Conservation (phyloP, 2,113 vertebrate species). For the Ceyx cyanopectus region DNA sequence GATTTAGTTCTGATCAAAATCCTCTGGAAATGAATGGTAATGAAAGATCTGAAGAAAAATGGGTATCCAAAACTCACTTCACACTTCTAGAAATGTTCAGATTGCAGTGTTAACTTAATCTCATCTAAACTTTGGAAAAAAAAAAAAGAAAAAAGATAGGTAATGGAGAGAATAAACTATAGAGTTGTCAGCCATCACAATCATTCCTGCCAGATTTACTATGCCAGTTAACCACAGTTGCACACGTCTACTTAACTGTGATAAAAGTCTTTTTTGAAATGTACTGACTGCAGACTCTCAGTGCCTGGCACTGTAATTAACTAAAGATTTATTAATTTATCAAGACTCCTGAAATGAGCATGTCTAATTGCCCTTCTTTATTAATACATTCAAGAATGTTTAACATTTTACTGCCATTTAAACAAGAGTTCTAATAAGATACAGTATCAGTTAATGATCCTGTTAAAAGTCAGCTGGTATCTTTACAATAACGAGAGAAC, state of each 20-base stretch:
- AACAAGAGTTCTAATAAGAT: conserved; percentile 68
- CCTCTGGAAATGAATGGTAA: background rate
- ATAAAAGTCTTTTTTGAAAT: conserved; percentile 21
- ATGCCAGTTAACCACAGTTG: background rate
- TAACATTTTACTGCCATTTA: conserved; percentile 71
- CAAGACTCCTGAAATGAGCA: conserved; percentile 39
- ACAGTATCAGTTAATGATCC: conserved; percentile 66
- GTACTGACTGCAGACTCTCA: background rate
- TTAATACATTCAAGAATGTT: conserved; percentile 64
- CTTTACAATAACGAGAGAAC: conserved; percentile 58
- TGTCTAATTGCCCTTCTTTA: conserved; percentile 67
- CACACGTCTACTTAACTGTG: background rate
- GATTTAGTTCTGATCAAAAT: background rate
- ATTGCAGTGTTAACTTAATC: background rate
- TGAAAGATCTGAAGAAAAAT: background rate
- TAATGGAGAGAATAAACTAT: background rate
- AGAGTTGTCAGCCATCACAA: background rate
- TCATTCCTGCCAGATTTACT: conserved; percentile 8
- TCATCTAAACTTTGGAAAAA: background rate
- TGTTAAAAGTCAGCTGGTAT: conserved; percentile 65
- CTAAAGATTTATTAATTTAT: conserved; percentile 71
- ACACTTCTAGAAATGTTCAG: background rate
- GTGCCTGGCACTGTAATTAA: conserved; percentile 45
- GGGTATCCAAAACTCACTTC: background rate
- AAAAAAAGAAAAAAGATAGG: background rate